Conservation (phyloP, 2,113 vertebrate species). For the Prietella phreatophila region DNA sequence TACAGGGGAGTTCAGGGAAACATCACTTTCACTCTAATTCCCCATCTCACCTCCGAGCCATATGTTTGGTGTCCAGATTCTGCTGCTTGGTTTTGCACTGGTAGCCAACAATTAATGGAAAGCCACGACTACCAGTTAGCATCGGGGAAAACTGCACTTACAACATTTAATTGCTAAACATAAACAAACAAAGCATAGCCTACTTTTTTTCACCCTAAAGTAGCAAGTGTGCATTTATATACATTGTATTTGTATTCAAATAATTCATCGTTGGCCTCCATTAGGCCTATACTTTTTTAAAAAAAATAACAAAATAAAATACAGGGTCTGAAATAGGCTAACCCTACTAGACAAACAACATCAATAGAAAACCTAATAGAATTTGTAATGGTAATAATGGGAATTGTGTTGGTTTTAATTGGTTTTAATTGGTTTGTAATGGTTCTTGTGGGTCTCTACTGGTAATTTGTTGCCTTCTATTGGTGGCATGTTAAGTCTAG, state of each 20-base stretch:
- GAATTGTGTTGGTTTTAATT: no score
- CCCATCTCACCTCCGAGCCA: constrained; percentile 13
- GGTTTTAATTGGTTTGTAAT: no score
- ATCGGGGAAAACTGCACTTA: not conserved
- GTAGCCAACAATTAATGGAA: constrained; percentile 13
- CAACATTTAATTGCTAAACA: not conserved
- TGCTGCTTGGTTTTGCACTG: constrained; percentile 19
- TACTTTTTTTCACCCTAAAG: not conserved
- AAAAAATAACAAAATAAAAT: not conserved
- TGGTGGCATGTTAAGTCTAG: no score
- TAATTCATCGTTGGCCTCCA: not conserved
- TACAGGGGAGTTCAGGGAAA: constrained; percentile 14
- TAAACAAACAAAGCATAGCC: not conserved
- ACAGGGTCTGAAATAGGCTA: not conserved
- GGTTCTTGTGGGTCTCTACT: no score
- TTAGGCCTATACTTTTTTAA: not conserved
- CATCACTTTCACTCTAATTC: constrained; percentile 6
- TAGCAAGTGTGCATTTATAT: not conserved
- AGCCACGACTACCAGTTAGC: not conserved
- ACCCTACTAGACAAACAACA: no score
- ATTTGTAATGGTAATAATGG: no score
- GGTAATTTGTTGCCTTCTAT: no score
- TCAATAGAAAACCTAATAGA: no score
- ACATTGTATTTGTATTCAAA: not conserved
- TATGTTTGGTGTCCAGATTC: not conserved